phyloP scores from a whole-genome alignment of 2,113 vertebrate species.

The Rattus norvegicus region DNA sequence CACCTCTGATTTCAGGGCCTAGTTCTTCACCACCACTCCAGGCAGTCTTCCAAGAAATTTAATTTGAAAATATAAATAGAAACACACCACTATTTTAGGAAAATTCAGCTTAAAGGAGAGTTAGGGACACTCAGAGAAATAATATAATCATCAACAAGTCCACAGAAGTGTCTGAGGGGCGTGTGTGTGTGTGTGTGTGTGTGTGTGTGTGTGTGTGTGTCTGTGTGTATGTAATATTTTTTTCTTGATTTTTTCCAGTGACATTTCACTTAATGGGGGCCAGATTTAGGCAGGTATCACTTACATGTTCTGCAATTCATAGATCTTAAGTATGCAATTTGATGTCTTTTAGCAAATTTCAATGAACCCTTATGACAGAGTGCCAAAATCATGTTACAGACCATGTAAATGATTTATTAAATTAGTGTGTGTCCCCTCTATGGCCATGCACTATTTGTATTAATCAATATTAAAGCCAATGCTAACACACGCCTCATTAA shows the following conservation, averaged over 20 bases:
- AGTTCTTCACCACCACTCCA: background rate
- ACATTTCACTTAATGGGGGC: background rate
- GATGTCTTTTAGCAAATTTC: background rate
- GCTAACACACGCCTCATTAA: background rate
- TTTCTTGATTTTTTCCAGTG: background rate
- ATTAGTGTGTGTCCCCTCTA: background rate
- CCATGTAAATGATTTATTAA: background rate
- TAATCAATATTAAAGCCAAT: background rate
- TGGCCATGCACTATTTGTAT: background rate
- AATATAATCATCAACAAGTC: background rate
- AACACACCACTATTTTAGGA: background rate
- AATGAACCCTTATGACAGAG: background rate
- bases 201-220: background rate
- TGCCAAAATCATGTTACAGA: background rate
- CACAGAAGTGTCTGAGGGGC: background rate
- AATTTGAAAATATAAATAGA: conserved; percentile 14
- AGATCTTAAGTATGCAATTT: conserved; percentile 5
- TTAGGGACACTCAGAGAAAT: background rate
- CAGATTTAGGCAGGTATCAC: background rate
- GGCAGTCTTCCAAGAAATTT: background rate
- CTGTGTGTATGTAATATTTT: background rate
- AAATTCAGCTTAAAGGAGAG: background rate
- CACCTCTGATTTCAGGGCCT: background rate
- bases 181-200: background rate
- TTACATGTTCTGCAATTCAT: conserved; percentile 5